Conservation (phyloP, 2,797 vertebrate species). For the Pseudopleuronectes americanus region DNA sequence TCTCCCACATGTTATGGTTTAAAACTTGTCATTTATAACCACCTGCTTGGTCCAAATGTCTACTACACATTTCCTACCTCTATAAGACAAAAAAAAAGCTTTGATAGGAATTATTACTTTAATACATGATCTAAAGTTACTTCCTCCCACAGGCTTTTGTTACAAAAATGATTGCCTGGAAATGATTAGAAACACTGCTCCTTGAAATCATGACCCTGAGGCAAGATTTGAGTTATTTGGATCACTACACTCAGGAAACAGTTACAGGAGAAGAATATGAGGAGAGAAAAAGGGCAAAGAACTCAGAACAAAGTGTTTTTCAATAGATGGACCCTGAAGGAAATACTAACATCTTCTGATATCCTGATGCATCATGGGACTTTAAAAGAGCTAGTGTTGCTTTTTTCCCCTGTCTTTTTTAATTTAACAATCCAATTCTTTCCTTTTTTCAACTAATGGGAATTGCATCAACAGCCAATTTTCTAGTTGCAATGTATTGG, state of each 20-base stretch:
- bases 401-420: constrained; percentile 2
- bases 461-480: not conserved
- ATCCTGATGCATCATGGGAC: constrained; percentile 12
- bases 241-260: not conserved
- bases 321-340: not conserved
- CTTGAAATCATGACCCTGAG: not conserved
- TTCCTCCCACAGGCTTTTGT: not conserved
- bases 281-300: not conserved
- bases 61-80: not conserved
- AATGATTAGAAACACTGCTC: constrained; percentile 12
- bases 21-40: constrained; percentile 7
- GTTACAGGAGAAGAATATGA: not conserved
- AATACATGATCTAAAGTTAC: not conserved
- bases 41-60: not conserved
- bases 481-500: not conserved
- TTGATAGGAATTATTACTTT: not conserved
- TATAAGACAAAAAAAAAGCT: not conserved
- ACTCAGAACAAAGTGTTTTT: not conserved
- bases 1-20: not conserved
- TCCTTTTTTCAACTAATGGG: not conserved
- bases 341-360: not conserved
- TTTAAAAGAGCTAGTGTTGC: not conserved
- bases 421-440: not conserved
- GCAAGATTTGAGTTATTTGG: not conserved
- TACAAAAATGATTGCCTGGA: not conserved